These are phyloP conservation scores for Remorina albescens DNA, from an alignment of 2,797 vertebrate genomes.

Conservation along the genomic window DNA sequence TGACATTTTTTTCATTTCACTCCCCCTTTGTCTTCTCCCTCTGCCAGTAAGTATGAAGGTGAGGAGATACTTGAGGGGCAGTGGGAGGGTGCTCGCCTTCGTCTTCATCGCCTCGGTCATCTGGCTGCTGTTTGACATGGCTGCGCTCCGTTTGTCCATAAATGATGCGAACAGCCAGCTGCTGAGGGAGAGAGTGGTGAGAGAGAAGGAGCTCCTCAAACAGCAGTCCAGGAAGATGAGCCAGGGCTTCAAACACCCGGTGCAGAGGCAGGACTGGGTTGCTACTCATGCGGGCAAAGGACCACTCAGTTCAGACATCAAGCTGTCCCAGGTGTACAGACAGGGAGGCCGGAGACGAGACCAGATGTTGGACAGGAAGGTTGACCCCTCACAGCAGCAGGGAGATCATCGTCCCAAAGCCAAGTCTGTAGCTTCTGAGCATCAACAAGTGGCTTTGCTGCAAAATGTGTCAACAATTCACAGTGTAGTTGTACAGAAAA, in stretches of 20 bases:
- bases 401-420: background rate
- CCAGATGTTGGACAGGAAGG: conserved; percentile 1
- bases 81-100: conserved; percentile 90
- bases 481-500: conserved; percentile 34
- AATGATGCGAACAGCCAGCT: conserved; percentile 84
- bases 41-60: too few species aligned
- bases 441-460: conserved; percentile 1
- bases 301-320: conserved; percentile 14
- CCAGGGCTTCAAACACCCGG: conserved; percentile 64
- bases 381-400: background rate
- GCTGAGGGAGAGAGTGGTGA: conserved; percentile 77
- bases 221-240: conserved; percentile 38
- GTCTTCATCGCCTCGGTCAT: conserved; percentile 92
- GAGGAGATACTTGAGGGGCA: conserved; percentile 90
- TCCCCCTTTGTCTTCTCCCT: too few species aligned
- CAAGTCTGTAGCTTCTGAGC: conserved; percentile 8
- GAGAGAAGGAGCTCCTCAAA: conserved; percentile 65
- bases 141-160: conserved; percentile 91
- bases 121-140: conserved; percentile 97
- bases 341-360: conserved; percentile 26
- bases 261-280: conserved; percentile 58
- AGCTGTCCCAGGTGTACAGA: conserved; percentile 70
- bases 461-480: conserved; percentile 33
- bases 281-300: conserved; percentile 19
- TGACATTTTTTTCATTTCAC: background rate